Conservation (phyloP, 2,888 invertebrate species). For the Sinhomidia bicolor region DNA sequence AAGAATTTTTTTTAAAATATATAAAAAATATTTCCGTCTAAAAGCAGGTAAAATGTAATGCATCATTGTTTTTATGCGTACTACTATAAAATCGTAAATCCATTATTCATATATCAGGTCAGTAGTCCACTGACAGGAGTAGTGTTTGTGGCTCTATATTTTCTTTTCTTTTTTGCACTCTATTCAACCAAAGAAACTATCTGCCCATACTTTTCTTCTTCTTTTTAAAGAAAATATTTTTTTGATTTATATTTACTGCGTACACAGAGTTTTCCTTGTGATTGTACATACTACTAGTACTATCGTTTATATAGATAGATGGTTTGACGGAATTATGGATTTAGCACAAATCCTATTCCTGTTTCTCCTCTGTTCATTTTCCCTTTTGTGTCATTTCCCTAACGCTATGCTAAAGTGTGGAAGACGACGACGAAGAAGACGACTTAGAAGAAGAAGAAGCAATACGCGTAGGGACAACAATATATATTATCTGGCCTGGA, state of each 20-base stretch:
- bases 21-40: background rate
- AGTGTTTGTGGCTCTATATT: background rate
- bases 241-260: background rate
- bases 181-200: background rate
- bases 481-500: background rate
- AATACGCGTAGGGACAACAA: background rate
- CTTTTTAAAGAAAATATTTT: too few species aligned
- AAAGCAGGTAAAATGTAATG: conserved; percentile 27
- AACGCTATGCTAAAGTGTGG: background rate
- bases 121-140: background rate
- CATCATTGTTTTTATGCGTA: background rate
- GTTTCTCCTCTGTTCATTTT: background rate
- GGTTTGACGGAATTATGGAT: background rate
- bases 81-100: background rate
- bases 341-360: background rate
- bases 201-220: background rate
- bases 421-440: too few species aligned
- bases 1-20: too few species aligned
- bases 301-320: background rate
- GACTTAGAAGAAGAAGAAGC: too few species aligned
- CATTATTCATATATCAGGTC: background rate
- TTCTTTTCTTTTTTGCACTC: background rate
- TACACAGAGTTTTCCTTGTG: background rate
- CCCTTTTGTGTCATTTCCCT: background rate
- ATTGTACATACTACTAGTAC: too few species aligned